Percentiles rank a stretch among this genome's conserved stretches.
Conservation (phyloP, 2,888 invertebrate genomes). For the Branchellion lobata region DNA sequence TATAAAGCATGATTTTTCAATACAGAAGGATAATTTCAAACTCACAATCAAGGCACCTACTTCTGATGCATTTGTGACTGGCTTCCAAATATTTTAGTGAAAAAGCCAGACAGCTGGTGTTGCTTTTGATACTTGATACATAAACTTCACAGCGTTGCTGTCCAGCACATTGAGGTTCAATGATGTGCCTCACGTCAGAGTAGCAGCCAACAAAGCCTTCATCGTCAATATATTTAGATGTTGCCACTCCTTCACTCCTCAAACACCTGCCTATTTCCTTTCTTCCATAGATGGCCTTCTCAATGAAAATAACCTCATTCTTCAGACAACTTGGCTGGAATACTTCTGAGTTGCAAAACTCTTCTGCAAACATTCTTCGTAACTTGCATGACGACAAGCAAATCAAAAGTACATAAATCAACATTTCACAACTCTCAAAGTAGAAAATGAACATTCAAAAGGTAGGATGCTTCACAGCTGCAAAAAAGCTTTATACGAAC, state of each 20-base stretch:
- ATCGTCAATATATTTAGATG: too few relatives aligned
- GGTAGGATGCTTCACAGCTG: not conserved
- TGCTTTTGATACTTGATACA: not conserved
- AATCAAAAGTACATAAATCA: too few relatives aligned
- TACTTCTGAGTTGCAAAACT: conserved; percentile 16
- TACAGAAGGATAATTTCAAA: too few relatives aligned
- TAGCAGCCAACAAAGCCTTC: conserved; percentile 22
- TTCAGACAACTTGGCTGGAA: conserved; percentile 24
- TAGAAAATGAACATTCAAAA: not conserved
- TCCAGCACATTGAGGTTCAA: conserved; percentile 29
- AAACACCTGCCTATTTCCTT: conserved; percentile 19
- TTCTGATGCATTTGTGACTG: not conserved
- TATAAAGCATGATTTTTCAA: too few relatives aligned
- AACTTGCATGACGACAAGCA: too few relatives aligned
- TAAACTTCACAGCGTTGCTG: not conserved
- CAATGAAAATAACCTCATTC: conserved; percentile 21
- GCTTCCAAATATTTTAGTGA: conserved; percentile 15
- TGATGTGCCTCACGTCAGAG: conserved; percentile 28
- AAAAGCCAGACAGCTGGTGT: conserved; percentile 4
- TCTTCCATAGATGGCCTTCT: not conserved
- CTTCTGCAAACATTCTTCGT: conserved; percentile 2
- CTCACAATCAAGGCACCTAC: not conserved
- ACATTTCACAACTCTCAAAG: not conserved
- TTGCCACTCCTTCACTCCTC: conserved; percentile 1
- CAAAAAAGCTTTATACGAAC: not conserved